Conservation (phyloP, 2,113 vertebrate species). For the Psophia crepitans region DNA sequence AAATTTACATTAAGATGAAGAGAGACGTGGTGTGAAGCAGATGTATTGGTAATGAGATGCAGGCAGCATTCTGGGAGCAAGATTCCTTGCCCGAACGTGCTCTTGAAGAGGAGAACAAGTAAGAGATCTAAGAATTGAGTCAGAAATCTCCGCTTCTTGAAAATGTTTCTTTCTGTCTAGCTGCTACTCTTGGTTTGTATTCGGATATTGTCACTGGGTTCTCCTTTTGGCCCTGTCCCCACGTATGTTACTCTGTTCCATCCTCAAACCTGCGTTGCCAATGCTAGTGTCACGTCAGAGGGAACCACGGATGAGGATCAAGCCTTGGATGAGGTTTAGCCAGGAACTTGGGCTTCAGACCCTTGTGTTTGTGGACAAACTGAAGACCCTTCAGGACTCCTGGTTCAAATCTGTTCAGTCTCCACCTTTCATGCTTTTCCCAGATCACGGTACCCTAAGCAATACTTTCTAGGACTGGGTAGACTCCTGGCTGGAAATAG, state of each 20-base stretch:
- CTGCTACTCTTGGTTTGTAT: background rate
- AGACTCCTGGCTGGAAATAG: background rate
- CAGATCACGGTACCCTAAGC: background rate
- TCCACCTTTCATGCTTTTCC: background rate
- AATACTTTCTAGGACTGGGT: background rate
- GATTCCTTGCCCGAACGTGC: background rate
- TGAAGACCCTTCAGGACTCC: background rate
- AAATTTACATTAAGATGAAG: background rate
- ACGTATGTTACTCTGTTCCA: background rate
- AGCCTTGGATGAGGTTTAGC: background rate
- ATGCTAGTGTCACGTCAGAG: accelerated
- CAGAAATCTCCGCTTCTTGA: background rate
- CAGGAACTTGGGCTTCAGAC: background rate
- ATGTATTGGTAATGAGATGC: background rate
- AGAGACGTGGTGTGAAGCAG: background rate
- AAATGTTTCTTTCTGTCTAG: background rate
- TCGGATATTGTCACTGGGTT: background rate
- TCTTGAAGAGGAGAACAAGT: background rate
- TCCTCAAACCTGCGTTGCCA: background rate
- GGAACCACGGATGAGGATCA: background rate
- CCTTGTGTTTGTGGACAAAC: background rate
- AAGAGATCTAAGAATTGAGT: background rate
- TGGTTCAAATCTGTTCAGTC: accelerated
- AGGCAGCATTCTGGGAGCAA: background rate
- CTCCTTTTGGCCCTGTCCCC: background rate